Evolutionary conservation across 2,113 vertebrate genomes (phyloP).

Genomic region (Silurus meridionalis): DNA sequence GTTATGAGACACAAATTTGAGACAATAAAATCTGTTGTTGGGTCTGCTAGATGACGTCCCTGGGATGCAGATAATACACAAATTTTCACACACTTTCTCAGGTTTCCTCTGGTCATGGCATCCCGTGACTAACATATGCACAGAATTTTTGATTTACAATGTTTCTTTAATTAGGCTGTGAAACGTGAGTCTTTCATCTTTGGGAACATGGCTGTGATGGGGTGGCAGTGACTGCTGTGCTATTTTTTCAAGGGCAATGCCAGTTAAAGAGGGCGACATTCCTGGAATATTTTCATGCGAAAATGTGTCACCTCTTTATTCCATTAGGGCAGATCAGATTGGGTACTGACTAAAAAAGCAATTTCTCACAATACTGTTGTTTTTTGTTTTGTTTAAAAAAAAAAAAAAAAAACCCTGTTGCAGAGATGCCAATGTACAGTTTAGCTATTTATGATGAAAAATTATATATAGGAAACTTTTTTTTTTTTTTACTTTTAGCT

Average conservation of each 20-base stretch:
- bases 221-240: constrained; percentile 17
- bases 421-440: not conserved
- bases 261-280: constrained; percentile 22
- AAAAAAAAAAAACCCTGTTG: not conserved
- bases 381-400: not conserved
- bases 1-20: not conserved
- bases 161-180: constrained; percentile 37
- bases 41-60: not conserved
- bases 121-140: constrained; percentile 40
- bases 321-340: constrained; percentile 43
- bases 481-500: not conserved
- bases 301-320: constrained; percentile 35
- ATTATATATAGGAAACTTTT: not conserved
- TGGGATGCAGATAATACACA: not conserved
- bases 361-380: not conserved
- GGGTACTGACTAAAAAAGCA: not conserved
- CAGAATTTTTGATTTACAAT: constrained; percentile 36
- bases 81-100: constrained; percentile 3
- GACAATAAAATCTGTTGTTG: not conserved
- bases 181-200: constrained; percentile 30
- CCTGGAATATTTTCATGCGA: constrained; percentile 17
- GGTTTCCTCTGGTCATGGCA: constrained; percentile 13
- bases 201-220: constrained; percentile 21
- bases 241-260: constrained; percentile 5
- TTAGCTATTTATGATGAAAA: not conserved